Conservation (phyloP, 1,140 invertebrate genomes). For the Procambarus clarkii region DNA sequence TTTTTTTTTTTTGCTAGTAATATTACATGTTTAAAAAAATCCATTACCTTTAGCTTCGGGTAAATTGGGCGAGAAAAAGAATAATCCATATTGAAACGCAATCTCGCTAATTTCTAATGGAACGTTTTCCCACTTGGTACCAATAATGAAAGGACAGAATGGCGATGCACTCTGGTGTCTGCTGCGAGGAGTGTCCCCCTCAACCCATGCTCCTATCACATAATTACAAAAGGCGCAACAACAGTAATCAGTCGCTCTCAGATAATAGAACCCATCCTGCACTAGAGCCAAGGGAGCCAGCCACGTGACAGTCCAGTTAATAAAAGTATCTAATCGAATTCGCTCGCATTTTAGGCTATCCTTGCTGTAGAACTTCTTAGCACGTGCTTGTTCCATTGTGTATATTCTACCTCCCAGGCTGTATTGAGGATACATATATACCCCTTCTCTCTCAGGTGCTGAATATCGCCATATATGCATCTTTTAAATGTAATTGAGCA, state of each 20-base stretch:
- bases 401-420: background rate
- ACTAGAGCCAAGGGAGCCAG: constrained; percentile 84
- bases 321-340: constrained; percentile 71
- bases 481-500: too few species aligned
- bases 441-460: too few species aligned
- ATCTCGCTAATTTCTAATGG: constrained; percentile 76
- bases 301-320: constrained; percentile 74
- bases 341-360: constrained; percentile 67
- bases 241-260: constrained; percentile 81
- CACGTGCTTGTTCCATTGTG: background rate
- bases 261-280: constrained; percentile 90
- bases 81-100: background rate
- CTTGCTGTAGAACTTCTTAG: constrained; percentile 58
- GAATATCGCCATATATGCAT: too few species aligned
- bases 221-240: constrained; percentile 89
- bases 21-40: background rate
- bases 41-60: background rate
- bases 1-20: background rate
- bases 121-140: constrained; percentile 81
- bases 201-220: constrained; percentile 84
- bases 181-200: constrained; percentile 83
- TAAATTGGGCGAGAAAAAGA: background rate
- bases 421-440: background rate
- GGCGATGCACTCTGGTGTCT: constrained; percentile 86
- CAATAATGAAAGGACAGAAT: constrained; percentile 83